Base-by-base conservation (phyloP, 2,113 vertebrate genomes). In the Phylloscopus whistleri region DNA sequence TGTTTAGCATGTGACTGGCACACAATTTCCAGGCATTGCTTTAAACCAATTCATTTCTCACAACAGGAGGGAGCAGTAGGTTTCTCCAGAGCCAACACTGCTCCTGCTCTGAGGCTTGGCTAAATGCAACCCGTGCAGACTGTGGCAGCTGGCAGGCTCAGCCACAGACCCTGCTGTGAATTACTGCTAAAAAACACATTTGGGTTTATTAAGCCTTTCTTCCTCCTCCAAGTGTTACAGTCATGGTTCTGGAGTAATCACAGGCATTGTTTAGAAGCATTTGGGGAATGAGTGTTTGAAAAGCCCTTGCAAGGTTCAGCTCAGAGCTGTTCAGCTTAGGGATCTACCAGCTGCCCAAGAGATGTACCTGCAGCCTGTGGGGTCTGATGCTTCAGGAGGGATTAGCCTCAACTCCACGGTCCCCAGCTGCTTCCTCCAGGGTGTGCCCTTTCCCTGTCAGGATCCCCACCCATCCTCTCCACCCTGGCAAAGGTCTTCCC, bases 151-250 rank as follows among this genome's bases (percentile, higher is more conserved):
- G 94, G 77, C 56, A 67, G 35, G 58, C 90, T 75, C 30, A 87
- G 74, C 62, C 51, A 51, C 60, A 43, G 35, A 52, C 51, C 56
- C 89, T 92, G 69, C 63, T 95, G 72, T 74, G 56, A 95, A 90
- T 91, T 96, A 93, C 94, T 82, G 63, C 58, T 93, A 96, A 93
- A 86, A 87, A 94, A 93, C 90, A 79, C 94, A 83, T 90, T 96
- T 67, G 83, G 81, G 76, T 93, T 92, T 87, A 95, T 76, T 69
- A 90, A 91, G 86, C 51, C 74, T 66, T 93, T 92, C 85, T 84
- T 88, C 66, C 82, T 87, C 74, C 80, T 90, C 75, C 93, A 96
- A 95, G 76, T 80, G 63, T 68, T 67, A 92, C 0, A 86, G 69
- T 46, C 18, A 13, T 43, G 85, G 84, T 89, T 93, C 69, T 92